Evolutionary conservation across 2,888 invertebrate species (phyloP).

Genomic region (Himalopsyche japonica): DNA sequence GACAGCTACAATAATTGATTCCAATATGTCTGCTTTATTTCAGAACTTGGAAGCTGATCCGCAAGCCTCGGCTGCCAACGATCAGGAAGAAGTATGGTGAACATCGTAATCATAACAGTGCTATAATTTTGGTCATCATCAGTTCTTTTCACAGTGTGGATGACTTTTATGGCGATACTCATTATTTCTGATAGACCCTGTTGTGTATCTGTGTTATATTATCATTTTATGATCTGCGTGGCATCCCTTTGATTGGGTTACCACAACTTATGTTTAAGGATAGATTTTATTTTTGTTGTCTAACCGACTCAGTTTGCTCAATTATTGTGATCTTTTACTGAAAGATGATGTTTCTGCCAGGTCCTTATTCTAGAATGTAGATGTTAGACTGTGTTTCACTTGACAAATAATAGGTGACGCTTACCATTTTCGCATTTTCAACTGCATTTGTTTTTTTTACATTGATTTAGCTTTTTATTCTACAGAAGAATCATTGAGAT

Average conservation of each 20-base stretch:
- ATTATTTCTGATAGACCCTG: neutral
- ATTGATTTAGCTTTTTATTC: too few relatives aligned
- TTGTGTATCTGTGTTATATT: neutral
- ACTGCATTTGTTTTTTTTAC: too few relatives aligned
- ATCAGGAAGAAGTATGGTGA: conserved; percentile 24
- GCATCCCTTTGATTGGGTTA: neutral
- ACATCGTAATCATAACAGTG: neutral
- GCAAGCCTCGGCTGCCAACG: neutral
- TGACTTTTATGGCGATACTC: neutral
- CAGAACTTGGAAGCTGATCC: conserved; percentile 15
- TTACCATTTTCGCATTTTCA: too few relatives aligned
- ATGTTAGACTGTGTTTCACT: too few relatives aligned
- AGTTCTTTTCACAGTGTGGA: neutral
- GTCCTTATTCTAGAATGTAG: too few relatives aligned
- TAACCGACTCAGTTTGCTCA: neutral
- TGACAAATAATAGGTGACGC: too few relatives aligned
- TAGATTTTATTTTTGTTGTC: neutral
- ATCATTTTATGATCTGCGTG: neutral
- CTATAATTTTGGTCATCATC: neutral
- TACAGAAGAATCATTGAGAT: too few relatives aligned
- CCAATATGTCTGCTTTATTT: neutral
- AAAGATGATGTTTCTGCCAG: too few relatives aligned
- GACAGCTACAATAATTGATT: neutral
- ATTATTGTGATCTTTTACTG: neutral
- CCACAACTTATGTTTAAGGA: neutral